Base-by-base conservation (phyloP, 2,797 vertebrate genomes). In the Pangasius mekongensis region DNA sequence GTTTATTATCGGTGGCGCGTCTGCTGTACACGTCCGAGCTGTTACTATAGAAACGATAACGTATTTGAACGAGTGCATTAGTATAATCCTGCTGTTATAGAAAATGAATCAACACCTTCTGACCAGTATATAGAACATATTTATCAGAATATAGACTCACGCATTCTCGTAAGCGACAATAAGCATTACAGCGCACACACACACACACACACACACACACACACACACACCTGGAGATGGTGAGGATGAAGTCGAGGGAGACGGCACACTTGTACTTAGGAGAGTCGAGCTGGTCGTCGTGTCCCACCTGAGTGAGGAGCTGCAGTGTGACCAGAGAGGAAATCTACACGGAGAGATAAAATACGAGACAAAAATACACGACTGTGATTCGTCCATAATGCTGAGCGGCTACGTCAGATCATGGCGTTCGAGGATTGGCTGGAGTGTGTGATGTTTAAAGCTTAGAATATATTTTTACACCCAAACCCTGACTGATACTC, bases 201-300 rank as follows among this genome's bases (percentile, higher is more conserved):
- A 67, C 60, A 2, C 1, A 18, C 39, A 0, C 30, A 83, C 36
- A 85, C 52, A 58, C 77, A 84, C 49, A 60, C 78, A 58, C 64
- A 77, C 52, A 73, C 86, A 91, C 92, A 84, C 43, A 96, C 96
- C 94, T 96, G 93, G 96, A 95, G 67, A 97, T 94, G 69, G 97
- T 97, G 74, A 96, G 95, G 93, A 99, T 98, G 94, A 99, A 99
- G 90, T 99, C 98, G 92, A 99, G 93, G 39, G 98, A 97, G 3
- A 99, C 97, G 0, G 97, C 96, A 91, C 99, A 99, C 94, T 99
- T 99, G 93, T 98, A 99, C 82, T 98, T 98, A 2, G 98, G 98
- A 67, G 96, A 95, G 77, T 98, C 97, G 85, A 99, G 97, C 93
- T 98, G 98, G 94, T 99, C 98, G 0, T 96, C 96, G 0, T 96